phyloP scores from a whole-genome alignment of 1,140 invertebrate species.

The Harlomillsia oculata region DNA sequence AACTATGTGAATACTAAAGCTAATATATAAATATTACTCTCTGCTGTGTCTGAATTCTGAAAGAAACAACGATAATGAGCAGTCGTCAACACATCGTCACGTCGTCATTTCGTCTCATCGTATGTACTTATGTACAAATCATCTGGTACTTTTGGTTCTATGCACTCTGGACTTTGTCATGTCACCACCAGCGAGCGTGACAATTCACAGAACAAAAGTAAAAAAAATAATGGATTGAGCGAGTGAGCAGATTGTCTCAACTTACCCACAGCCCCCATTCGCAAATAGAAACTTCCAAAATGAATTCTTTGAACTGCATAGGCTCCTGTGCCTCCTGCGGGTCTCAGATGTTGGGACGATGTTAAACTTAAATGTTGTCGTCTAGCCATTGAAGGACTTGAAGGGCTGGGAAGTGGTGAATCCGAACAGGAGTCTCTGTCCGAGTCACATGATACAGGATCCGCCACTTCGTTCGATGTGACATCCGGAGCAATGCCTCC shows the following conservation, averaged over 20 bases:
- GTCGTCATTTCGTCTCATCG: no score
- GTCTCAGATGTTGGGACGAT: background rate
- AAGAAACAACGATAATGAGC: no score
- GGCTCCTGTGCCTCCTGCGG: background rate
- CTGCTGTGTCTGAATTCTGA: no score
- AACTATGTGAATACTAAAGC: no score
- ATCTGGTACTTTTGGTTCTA: no score
- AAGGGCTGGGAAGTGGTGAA: constrained; percentile 15
- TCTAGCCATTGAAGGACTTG: background rate
- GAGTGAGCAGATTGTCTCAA: no score
- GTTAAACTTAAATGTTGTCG: background rate
- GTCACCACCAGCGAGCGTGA: background rate
- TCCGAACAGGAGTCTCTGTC: constrained; percentile 26
- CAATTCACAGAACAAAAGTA: no score
- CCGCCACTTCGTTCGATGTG: background rate
- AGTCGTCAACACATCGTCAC: no score
- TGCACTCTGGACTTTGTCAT: background rate
- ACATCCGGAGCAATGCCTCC: constrained; percentile 17
- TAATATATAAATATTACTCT: no score
- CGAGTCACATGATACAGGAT: constrained; percentile 3
- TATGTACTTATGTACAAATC: no score
- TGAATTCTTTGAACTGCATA: constrained; percentile 23
- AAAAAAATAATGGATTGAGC: background rate
- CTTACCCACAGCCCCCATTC: constrained; percentile 64
- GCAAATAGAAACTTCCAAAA: constrained; percentile 60